These are phyloP conservation scores for Empis livida DNA, from an alignment of 2,888 invertebrate species.

Conservation along the genomic window DNA sequence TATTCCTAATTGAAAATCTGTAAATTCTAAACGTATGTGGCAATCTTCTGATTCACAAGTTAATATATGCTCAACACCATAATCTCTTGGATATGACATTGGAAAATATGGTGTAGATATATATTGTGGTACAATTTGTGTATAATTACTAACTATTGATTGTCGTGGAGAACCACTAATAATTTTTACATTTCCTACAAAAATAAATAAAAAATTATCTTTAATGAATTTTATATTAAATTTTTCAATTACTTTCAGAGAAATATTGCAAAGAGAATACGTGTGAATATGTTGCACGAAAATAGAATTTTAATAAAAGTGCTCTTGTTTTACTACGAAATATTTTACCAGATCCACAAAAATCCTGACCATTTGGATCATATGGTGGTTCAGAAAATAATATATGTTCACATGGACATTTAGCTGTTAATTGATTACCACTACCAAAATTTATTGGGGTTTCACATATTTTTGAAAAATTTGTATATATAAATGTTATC, in stretches of 20 bases:
- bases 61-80: slow-evolving; percentile 50
- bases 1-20: slow-evolving; percentile 52
- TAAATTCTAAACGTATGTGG: slow-evolving; percentile 48
- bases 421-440: slow-evolving; percentile 21
- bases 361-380: slow-evolving; percentile 45
- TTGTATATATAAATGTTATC: slow-evolving; percentile 29
- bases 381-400: slow-evolving; percentile 52
- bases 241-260: slow-evolving; percentile 44
- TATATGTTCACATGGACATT: slow-evolving; percentile 46
- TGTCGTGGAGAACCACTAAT: slow-evolving; percentile 38
- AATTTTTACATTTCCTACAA: slow-evolving; percentile 43
- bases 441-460: slow-evolving; percentile 21
- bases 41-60: slow-evolving; percentile 45
- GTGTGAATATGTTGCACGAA: slow-evolving; percentile 43
- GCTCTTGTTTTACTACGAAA: slow-evolving; percentile 49
- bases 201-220: neutral
- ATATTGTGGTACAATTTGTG: slow-evolving; percentile 35
- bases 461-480: slow-evolving; percentile 31
- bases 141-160: slow-evolving; percentile 26
- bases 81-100: slow-evolving; percentile 49
- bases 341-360: slow-evolving; percentile 41
- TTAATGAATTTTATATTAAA: neutral
- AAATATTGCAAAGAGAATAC: slow-evolving; percentile 51
- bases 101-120: slow-evolving; percentile 57
- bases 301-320: slow-evolving; percentile 44